Conservation (phyloP, 2,113 vertebrate species). For the Oriolus oriolus region DNA sequence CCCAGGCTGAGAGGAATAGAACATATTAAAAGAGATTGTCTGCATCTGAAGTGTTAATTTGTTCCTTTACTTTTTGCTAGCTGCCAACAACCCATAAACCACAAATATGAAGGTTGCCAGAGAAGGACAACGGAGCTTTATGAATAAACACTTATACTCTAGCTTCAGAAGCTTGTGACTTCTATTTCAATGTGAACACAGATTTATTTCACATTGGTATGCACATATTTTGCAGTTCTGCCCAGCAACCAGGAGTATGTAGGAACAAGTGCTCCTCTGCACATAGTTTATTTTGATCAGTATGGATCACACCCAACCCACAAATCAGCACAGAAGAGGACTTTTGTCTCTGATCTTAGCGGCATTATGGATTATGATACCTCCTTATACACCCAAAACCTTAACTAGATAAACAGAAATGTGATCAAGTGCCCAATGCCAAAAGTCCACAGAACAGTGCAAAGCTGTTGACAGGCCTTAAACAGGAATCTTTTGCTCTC, state of each 20-base stretch:
- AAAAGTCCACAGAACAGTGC: not conserved
- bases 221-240: not conserved
- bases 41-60: not conserved
- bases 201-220: not conserved
- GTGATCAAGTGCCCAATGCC: not conserved
- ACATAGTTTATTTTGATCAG: not conserved
- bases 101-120: not conserved
- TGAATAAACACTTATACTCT: not conserved
- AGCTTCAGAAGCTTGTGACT: not conserved
- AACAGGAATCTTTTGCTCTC: not conserved
- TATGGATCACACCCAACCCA: not conserved
- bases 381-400: conserved; percentile 25
- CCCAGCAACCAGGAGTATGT: not conserved
- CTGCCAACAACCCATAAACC: not conserved
- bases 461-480: not conserved
- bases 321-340: not conserved
- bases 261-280: not conserved
- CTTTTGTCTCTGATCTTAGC: not conserved
- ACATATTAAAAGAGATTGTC: not conserved
- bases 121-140: not conserved
- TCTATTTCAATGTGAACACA: not conserved
- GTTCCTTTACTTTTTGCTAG: not conserved
- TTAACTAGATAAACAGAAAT: not conserved
- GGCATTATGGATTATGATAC: not conserved
- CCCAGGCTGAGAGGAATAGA: not conserved